Base-by-base conservation (phyloP, 2,888 invertebrate species). In the Pogonocherus hispidulus region DNA sequence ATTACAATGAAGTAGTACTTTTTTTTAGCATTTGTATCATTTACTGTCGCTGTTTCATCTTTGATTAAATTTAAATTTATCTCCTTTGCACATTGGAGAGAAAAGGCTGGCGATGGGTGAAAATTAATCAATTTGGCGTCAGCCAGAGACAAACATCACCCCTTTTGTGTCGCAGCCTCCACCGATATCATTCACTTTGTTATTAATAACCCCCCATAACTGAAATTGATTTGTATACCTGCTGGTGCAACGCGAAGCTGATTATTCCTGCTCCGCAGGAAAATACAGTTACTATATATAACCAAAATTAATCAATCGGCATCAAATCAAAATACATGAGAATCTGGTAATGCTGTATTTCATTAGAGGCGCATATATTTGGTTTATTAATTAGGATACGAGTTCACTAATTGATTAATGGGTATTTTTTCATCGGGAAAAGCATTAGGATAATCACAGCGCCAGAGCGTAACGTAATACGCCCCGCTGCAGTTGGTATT, bases 321-420 rank as follows among this genome's bases (percentile, higher is more conserved):
- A 51, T 67, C 63, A 63, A 67, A 67, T 67, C 63, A 67, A 67
- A 67, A 63, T 63, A 62, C 63, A 67, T 56, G 49, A 63, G 51
- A 59, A 51, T 62, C 32, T 19, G 41, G 63, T 41, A 63, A 51
- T 65, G 54, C 54, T 22, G 35, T 44, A 54, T 54, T 52, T 51
- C 47, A 47, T 18, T 47, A 16, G 49, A 22, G 57, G n/a, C 16
- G 41, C 41, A 41, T 41, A 41, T 41, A 41, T 41, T 41, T 41
- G 41, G n/a, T 14, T 3, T 54, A 63, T 44, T 63, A 54, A 54
- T 55, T 55, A 55, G 35, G 9, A 11, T 11, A 1, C 9, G 37
- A 27, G 23, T 52, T 35, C 19, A 41, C 35, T 55, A 55, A 55
- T 55, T 55, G 55, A 55, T 37, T 35, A 55, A 55, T 55, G 37